Percentiles rank a stretch among this genome's conserved stretches.
Conservation (phyloP, 2,797 vertebrate species). For the Mus spretus region DNA sequence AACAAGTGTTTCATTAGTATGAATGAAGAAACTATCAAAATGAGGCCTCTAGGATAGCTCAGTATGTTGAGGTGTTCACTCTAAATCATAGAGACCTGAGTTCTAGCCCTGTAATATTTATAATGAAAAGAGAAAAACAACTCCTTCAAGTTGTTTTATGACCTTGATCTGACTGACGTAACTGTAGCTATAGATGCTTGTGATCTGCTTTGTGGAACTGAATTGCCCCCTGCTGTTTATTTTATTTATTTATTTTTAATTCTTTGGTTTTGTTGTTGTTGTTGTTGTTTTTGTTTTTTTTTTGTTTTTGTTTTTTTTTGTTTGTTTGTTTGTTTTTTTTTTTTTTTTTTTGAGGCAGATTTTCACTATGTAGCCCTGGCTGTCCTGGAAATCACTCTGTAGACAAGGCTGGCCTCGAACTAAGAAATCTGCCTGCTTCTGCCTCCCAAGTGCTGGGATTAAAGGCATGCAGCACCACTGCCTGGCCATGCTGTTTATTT, state of each 20-base stretch:
- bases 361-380: too few species aligned
- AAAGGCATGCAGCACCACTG: too few species aligned
- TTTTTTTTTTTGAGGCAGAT: too few species aligned
- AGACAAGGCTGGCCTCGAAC: too few species aligned
- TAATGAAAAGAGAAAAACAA: background rate
- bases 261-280: too few species aligned
- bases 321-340: too few species aligned
- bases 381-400: too few species aligned
- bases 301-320: too few species aligned
- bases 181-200: background rate
- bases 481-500: background rate
- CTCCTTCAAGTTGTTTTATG: background rate
- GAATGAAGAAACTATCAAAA: background rate
- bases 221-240: background rate
- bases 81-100: background rate
- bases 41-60: background rate
- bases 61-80: background rate
- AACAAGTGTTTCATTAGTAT: background rate
- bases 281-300: too few species aligned
- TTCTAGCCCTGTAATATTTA: too few species aligned
- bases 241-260: background rate
- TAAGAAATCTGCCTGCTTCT: too few species aligned
- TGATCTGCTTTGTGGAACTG: background rate
- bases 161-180: background rate
- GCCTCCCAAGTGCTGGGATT: too few species aligned